A percentile compares a stretch with the other conserved stretches of the same genome.
Conservation (phyloP, 2,888 invertebrate genomes). For the Epinotia bilunana region DNA sequence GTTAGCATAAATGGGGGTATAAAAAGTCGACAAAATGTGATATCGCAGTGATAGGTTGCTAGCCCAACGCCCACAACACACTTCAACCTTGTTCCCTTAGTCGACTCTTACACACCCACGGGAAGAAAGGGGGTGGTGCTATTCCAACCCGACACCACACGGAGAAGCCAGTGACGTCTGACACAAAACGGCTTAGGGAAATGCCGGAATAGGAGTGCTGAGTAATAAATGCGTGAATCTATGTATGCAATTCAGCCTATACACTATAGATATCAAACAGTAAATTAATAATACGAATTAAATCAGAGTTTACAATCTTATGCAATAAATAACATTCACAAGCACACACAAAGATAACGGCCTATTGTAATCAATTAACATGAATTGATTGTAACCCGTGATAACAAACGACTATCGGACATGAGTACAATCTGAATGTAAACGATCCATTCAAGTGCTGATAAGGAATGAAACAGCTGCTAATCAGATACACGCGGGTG, state of each 20-base stretch:
- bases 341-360: neutral
- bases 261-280: no score
- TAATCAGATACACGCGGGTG: neutral
- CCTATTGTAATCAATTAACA: neutral
- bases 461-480: constrained; percentile 33
- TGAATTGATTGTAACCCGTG: neutral
- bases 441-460: neutral
- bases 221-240: neutral
- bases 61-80: no score
- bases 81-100: no score
- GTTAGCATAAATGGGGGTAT: no score
- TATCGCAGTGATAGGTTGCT: no score
- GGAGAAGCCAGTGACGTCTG: constrained; percentile 8
- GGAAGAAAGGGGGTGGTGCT: no score
- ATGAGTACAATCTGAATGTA: constrained; percentile 13
- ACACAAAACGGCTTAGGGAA: constrained; percentile 2
- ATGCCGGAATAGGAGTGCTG: neutral
- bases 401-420: constrained; percentile 10
- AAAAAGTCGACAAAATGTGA: no score
- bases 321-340: neutral
- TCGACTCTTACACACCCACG: no score
- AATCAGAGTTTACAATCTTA: no score
- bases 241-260: no score
- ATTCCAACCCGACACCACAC: no score
- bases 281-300: no score